Conservation (phyloP, 2,888 invertebrate genomes). For the Malacosoma neustria region DNA sequence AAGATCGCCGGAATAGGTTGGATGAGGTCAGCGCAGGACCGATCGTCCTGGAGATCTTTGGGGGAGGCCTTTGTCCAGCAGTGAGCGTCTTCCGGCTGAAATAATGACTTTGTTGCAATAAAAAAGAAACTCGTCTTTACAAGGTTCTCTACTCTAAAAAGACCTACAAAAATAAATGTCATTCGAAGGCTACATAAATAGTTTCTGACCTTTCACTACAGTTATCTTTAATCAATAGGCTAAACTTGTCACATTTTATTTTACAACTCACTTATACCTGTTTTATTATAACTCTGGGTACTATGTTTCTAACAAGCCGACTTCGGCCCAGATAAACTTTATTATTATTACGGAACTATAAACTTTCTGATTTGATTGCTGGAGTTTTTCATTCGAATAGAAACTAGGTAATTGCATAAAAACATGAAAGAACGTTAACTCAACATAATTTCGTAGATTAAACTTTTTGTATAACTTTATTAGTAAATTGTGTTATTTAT, state of each 20-base stretch:
- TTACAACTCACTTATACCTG: constrained; percentile 1
- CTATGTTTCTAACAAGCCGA: not conserved
- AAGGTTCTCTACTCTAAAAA: no score
- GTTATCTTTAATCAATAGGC: constrained; percentile 7
- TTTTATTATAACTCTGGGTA: not conserved
- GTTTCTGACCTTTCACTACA: constrained; percentile 14
- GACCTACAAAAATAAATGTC: no score
- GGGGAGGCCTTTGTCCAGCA: no score
- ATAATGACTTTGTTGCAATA: no score
- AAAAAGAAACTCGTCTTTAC: no score
- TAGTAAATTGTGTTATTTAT: no score
- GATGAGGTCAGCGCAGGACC: no score
- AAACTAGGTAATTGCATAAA: not conserved
- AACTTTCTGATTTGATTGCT: not conserved
- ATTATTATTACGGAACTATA: not conserved
- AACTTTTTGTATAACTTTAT: not conserved
- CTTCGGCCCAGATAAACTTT: not conserved
- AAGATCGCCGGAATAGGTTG: no score
- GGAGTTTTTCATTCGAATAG: not conserved
- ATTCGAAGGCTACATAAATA: no score
- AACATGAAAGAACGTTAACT: not conserved
- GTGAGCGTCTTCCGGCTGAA: no score
- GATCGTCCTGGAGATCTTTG: no score
- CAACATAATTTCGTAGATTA: not conserved
- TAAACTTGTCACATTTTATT: not conserved